Evolutionary conservation across 2,113 vertebrate species (phyloP).

Genomic region (Willisornis vidua): DNA sequence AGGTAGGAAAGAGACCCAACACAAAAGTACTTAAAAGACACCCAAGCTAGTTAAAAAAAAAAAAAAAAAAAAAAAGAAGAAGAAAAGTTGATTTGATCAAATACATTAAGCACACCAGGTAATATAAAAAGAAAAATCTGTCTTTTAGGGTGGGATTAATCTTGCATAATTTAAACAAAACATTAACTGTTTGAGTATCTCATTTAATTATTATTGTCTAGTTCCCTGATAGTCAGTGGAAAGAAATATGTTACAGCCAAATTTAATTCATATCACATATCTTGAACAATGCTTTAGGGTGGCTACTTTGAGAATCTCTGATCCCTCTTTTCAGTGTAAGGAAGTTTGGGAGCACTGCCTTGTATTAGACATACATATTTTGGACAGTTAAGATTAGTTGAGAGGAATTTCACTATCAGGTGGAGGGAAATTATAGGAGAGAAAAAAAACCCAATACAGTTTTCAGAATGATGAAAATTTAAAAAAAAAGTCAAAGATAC

Average conservation of each 20-base stretch:
- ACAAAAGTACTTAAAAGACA: background rate
- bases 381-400: background rate
- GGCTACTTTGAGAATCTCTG: background rate
- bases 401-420: background rate
- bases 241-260: background rate
- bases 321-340: background rate
- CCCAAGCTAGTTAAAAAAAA: background rate
- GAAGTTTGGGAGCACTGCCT: background rate
- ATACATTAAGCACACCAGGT: background rate
- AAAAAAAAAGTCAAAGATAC: background rate
- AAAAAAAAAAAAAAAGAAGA: background rate
- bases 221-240: background rate
- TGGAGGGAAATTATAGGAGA: fast-evolving
- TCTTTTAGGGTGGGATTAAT: background rate
- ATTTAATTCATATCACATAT: background rate
- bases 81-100: background rate
- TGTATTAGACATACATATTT: background rate
- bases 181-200: background rate
- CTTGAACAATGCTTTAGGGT: background rate
- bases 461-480: background rate
- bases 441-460: background rate
- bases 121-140: background rate
- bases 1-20: background rate
- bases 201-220: background rate
- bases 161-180: background rate